Evolutionary conservation across 2,113 vertebrate species (phyloP).

Genomic region (Crocuta crocuta): DNA sequence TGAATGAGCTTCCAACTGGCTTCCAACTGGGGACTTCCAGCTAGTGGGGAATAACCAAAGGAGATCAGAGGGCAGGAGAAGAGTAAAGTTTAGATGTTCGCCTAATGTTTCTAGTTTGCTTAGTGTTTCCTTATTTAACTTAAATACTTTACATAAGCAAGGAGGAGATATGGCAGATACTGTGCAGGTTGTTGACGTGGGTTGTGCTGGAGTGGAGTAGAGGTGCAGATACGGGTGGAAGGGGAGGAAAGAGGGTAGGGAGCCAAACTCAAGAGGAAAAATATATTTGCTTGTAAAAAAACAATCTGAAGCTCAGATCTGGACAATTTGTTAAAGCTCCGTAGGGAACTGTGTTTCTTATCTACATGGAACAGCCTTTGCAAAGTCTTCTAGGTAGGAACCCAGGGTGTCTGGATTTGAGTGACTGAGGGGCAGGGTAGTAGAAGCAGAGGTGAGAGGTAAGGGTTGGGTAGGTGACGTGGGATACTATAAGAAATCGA

Average conservation of each 20-base stretch:
- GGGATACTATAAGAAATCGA: background rate
- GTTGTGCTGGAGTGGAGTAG: background rate
- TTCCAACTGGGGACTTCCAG: background rate
- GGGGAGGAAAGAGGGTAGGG: background rate
- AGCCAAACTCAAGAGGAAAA: background rate
- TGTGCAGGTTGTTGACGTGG: background rate
- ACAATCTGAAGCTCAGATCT: background rate
- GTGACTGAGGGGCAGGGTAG: background rate
- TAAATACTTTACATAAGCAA: background rate
- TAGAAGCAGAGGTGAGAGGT: background rate
- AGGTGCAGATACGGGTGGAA: background rate
- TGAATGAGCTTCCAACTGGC: background rate
- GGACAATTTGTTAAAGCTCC: background rate
- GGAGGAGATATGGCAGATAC: background rate
- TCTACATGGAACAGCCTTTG: background rate
- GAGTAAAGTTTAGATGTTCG: background rate
- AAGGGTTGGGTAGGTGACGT: background rate
- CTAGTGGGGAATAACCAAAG: background rate
- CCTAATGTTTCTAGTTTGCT: background rate
- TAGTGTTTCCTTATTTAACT: constrained; percentile 37
- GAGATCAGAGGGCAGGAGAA: background rate
- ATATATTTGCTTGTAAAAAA: background rate
- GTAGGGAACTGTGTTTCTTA: background rate
- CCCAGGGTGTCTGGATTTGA: background rate
- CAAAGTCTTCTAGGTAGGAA: background rate